These are phyloP conservation scores for Machaerirhynchus nigripectus DNA, from an alignment of 2,113 vertebrate species.

Conservation along the genomic window DNA sequence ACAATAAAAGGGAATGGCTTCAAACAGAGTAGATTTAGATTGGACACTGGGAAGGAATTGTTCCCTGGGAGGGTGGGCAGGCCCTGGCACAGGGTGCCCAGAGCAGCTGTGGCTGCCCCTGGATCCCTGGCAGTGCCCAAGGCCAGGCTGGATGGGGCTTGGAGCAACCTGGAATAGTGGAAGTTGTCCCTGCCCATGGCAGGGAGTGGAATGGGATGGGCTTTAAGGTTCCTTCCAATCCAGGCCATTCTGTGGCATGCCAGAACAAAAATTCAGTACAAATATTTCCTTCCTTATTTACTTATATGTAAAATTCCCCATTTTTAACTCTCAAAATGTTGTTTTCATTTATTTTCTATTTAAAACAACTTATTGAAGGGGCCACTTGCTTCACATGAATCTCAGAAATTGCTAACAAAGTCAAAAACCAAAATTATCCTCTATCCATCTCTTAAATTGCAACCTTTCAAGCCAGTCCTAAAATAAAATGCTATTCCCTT, in stretches of 20 bases:
- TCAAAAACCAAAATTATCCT: not conserved
- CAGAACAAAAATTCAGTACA: not conserved
- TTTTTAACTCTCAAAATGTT: not conserved
- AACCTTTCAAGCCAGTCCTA: not conserved
- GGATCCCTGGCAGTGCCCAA: not conserved
- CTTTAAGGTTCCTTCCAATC: not conserved
- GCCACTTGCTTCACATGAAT: not conserved
- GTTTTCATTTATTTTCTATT: not conserved
- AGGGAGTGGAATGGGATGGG: accelerated
- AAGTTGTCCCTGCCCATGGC: not conserved
- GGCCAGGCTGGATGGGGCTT: not conserved
- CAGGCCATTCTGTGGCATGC: not conserved
- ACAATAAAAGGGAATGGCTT: not conserved
- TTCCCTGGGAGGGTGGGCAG: accelerated
- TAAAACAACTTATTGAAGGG: not conserved
- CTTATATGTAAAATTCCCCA: not conserved
- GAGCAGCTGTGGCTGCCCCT: not conserved
- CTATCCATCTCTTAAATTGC: not conserved
- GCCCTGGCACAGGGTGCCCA: not conserved
- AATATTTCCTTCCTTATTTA: not conserved
- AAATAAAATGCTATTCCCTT: constrained; percentile 24
- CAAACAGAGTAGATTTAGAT: not conserved
- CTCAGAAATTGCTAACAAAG: not conserved
- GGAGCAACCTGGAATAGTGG: not conserved
- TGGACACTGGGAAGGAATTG: not conserved